Conservation (phyloP, 2,113 vertebrate species). For the Vidua macroura region DNA sequence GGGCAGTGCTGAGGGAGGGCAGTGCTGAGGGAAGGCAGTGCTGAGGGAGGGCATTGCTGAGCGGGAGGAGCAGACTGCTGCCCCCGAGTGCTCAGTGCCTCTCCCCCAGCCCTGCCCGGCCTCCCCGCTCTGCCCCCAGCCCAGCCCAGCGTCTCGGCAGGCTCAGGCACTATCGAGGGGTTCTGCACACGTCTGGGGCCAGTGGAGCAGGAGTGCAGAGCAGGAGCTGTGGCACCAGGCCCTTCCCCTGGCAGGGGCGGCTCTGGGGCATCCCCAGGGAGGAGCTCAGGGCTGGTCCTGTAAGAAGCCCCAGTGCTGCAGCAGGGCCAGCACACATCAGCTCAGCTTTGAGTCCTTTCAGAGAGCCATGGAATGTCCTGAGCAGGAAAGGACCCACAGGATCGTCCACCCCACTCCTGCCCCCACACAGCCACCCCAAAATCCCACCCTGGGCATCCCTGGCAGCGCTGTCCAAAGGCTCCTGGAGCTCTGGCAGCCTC, state of each 20-base stretch:
- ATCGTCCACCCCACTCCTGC: not conserved
- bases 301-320: not conserved
- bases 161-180: not conserved
- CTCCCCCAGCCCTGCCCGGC: not conserved
- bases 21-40: no score
- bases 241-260: not conserved
- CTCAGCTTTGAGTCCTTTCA: not conserved
- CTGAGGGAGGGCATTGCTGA: no score
- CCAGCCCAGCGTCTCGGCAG: not conserved
- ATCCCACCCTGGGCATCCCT: not conserved
- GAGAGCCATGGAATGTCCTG: not conserved
- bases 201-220: not conserved
- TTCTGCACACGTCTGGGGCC: not conserved
- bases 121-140: not conserved
- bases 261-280: not conserved
- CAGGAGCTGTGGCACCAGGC: not conserved
- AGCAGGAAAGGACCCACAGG: not conserved
- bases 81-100: not conserved
- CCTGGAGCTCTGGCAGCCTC: not conserved
- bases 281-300: rapidly evolving
- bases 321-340: not conserved
- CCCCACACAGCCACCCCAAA: not conserved
- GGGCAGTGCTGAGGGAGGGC: no score
- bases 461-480: rapidly evolving
- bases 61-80: slow-evolving; percentile 8